These are phyloP conservation scores for Petrocephalus sullivani DNA, from an alignment of 2,797 vertebrate genomes.

Conservation along the genomic window DNA sequence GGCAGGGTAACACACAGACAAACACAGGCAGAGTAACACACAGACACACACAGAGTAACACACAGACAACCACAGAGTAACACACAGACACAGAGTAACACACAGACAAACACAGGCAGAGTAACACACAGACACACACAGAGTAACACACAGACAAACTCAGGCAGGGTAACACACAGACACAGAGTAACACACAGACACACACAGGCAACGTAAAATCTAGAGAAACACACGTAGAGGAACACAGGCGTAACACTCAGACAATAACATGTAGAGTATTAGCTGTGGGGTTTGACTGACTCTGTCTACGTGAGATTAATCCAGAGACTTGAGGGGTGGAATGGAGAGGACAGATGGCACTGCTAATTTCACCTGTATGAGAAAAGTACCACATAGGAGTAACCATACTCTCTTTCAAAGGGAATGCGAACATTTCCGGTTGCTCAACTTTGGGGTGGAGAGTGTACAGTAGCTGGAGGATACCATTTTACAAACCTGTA, in stretches of 20 bases:
- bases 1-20: background rate
- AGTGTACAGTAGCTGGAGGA: background rate
- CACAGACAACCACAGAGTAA: no score
- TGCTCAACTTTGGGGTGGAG: background rate
- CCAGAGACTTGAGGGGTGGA: background rate
- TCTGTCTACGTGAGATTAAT: background rate
- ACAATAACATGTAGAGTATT: background rate
- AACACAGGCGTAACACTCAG: background rate
- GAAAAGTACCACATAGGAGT: background rate
- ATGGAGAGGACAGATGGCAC: background rate
- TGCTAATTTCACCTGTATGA: background rate
- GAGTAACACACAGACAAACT: background rate
- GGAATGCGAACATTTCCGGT: background rate
- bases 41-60: no score
- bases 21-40: background rate
- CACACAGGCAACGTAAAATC: background rate
- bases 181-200: background rate
- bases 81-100: no score
- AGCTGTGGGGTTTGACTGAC: background rate
- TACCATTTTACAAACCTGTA: background rate
- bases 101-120: background rate
- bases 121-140: background rate
- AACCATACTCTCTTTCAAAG: background rate
- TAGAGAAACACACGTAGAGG: background rate
- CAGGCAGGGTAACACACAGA: background rate